Evolutionary conservation across 2,113 vertebrate genomes (phyloP).

Genomic region (Conger conger): DNA sequence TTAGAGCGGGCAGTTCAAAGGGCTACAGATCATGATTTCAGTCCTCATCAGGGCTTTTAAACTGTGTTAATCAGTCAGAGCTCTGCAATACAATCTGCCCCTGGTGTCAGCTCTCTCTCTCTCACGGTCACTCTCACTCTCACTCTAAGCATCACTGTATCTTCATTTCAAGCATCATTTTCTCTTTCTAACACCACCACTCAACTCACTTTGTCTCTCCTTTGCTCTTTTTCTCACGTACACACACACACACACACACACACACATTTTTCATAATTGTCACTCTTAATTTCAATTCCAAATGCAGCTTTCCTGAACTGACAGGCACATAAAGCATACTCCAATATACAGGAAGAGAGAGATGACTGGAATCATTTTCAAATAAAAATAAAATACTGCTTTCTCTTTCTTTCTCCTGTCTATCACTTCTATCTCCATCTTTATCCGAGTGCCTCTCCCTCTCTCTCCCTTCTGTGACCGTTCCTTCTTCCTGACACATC

Average conservation of each 20-base stretch:
- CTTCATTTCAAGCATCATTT: constrained; percentile 3
- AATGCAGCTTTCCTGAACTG: background rate
- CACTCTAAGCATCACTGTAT: background rate
- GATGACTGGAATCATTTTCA: too few relatives aligned
- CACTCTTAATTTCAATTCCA: background rate
- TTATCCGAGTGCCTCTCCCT: background rate
- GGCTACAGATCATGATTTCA: background rate
- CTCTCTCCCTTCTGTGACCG: background rate
- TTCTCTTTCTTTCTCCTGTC: background rate
- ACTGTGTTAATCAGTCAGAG: constrained; percentile 54
- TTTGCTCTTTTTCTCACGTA: background rate
- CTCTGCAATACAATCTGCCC: constrained; percentile 33
- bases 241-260: background rate
- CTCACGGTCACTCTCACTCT: background rate
- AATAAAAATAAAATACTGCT: too few relatives aligned
- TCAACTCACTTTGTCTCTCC: background rate
- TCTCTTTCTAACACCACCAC: background rate
- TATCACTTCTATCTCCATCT: background rate
- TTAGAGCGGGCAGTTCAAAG: background rate
- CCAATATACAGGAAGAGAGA: background rate
- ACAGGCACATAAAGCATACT: background rate
- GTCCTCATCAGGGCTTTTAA: background rate
- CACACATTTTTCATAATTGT: background rate
- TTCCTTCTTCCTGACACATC: background rate
- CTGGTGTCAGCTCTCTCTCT: constrained; percentile 4